Conservation (phyloP, 2,113 vertebrate genomes). For the Gasterosteus nipponicus region DNA sequence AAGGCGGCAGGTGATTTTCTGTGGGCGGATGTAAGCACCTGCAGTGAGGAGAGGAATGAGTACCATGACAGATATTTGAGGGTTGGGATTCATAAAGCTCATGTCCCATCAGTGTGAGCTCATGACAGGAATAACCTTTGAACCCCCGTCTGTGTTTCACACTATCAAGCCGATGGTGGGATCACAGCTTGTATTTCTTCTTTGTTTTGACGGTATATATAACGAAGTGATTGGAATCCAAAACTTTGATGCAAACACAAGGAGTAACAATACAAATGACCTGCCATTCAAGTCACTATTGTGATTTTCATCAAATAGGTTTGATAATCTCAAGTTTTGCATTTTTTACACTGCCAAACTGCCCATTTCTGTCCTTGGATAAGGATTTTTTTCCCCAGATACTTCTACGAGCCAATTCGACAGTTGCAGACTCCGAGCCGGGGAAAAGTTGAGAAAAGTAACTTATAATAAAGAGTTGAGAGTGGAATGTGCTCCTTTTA, state of each 20-base stretch:
- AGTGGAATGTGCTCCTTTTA: no score
- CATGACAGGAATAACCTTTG: slow-evolving; percentile 32
- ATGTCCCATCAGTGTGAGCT: slow-evolving; percentile 23
- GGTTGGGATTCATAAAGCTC: slow-evolving; percentile 45
- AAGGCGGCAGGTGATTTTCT: slow-evolving; percentile 30
- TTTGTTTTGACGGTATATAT: neutral
- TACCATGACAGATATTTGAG: slow-evolving; percentile 36
- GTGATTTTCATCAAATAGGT: no score
- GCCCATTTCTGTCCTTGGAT: no score
- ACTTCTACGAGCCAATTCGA: no score
- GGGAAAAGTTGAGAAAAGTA: no score
- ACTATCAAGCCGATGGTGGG: neutral
- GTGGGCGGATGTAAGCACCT: slow-evolving; percentile 19
- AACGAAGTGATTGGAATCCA: neutral
- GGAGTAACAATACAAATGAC: no score
- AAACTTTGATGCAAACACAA: neutral
- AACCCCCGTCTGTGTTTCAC: slow-evolving; percentile 23
- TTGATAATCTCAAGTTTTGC: neutral
- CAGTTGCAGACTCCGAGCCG: no score
- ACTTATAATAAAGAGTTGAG: no score
- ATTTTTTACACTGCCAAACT: no score
- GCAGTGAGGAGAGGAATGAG: slow-evolving; percentile 26
- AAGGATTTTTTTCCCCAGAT: no score
- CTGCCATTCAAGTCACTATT: neutral
- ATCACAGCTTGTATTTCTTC: no score